A percentile compares a stretch with the other conserved stretches of the same genome.
Evolutionary conservation across 2,797 vertebrate species (phyloP).

Genomic region (Mus spretus): DNA sequence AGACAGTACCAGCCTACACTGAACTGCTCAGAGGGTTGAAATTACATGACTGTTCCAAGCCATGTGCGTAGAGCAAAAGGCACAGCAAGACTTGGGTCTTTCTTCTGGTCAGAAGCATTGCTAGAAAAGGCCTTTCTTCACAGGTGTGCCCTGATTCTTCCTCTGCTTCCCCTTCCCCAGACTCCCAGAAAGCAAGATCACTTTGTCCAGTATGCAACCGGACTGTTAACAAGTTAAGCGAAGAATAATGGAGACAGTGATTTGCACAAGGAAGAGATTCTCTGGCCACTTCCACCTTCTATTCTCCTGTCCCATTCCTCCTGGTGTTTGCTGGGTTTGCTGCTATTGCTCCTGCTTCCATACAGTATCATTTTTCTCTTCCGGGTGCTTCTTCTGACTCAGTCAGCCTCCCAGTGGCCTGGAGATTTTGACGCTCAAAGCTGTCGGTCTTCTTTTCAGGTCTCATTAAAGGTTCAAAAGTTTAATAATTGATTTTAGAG

Average conservation of each 20-base stretch:
- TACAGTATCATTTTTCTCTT: accelerated
- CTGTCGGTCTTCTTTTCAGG: not conserved
- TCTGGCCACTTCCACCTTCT: not conserved
- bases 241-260: not conserved
- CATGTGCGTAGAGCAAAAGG: not conserved
- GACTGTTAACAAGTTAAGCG: not conserved
- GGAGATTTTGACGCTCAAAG: not conserved
- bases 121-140: not conserved
- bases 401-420: not conserved
- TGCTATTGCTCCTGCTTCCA: not conserved
- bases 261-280: not conserved
- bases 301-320: not conserved
- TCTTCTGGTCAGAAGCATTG: not conserved
- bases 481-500: constrained; percentile 2
- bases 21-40: not conserved
- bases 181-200: not conserved
- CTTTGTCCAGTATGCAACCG: not conserved
- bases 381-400: not conserved
- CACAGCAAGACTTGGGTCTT: not conserved
- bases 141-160: not conserved
- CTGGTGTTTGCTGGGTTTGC: not conserved
- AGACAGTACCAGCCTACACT: not conserved
- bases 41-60: not conserved
- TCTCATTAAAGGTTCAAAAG: not conserved
- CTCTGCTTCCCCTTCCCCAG: too few relatives aligned